Evolutionary conservation across 1,140 invertebrate species (phyloP).

Genomic region (Neodiprion lecontei): DNA sequence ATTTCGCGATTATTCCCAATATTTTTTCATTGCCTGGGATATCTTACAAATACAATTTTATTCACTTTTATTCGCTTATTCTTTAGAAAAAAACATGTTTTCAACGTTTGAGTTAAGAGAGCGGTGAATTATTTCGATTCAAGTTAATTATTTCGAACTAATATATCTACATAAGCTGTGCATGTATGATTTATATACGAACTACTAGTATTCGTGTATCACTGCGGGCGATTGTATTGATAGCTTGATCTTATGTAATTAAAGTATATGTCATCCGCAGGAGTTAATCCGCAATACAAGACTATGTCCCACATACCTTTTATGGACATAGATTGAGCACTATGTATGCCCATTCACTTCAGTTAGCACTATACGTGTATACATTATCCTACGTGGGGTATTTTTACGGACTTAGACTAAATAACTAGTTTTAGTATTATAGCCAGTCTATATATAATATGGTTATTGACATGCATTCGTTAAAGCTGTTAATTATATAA

Average conservation of each 20-base stretch:
- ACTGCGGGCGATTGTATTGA: background rate
- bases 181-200: too few species aligned
- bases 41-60: too few species aligned
- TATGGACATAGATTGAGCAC: background rate
- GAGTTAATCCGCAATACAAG: background rate
- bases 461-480: background rate
- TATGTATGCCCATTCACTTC: conserved; percentile 5
- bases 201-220: background rate
- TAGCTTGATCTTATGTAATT: background rate
- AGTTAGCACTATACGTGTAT: background rate
- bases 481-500: background rate
- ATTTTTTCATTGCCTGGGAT: too few species aligned
- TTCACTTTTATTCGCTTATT: too few species aligned
- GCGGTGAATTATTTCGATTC: too few species aligned
- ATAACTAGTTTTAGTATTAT: background rate
- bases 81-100: too few species aligned
- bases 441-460: background rate
- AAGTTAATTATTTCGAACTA: too few species aligned
- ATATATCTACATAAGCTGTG: too few species aligned
- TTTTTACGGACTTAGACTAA: background rate
- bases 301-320: conserved; percentile 7
- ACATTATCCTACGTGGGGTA: background rate
- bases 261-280: background rate
- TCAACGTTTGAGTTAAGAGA: too few species aligned
- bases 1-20: too few species aligned